These are phyloP conservation scores for Chiroxiphia lanceolata DNA, from an alignment of 2,797 vertebrate genomes.

Conservation along the genomic window DNA sequence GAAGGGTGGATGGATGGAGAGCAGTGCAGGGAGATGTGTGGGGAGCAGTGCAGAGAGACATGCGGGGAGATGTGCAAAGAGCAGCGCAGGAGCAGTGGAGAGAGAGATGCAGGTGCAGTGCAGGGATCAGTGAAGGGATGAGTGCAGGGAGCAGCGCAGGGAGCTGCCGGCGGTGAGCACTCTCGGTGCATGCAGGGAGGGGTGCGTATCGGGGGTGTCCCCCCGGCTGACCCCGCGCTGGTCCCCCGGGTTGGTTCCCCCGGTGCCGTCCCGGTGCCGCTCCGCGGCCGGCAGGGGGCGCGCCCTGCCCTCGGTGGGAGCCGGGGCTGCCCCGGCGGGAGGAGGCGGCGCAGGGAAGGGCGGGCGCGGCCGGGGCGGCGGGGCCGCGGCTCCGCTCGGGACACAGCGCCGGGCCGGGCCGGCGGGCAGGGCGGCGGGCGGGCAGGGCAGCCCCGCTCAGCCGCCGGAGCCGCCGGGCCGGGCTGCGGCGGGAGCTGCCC, in stretches of 20 bases:
- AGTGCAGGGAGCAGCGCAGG: not conserved
- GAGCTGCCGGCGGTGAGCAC: not conserved
- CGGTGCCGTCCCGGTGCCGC: no score
- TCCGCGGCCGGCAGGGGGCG: not conserved
- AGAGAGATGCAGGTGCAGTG: no score
- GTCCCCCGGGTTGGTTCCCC: no score
- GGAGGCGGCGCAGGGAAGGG: not conserved
- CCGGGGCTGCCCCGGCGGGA: not conserved
- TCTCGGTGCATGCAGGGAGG: no score
- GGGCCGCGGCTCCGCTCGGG: not conserved
- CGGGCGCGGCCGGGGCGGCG: not conserved
- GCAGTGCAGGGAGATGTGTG: no score
- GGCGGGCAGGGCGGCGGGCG: not conserved
- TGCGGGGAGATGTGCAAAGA: no score
- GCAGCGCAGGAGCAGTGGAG: not conserved
- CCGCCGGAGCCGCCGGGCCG: not conserved
- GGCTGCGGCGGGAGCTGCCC: slow-evolving; percentile 37
- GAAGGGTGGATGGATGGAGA: not conserved
- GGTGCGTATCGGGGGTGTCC: not conserved
- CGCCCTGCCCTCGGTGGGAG: not conserved
- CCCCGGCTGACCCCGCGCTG: no score
- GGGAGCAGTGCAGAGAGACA: no score
- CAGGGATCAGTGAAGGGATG: not conserved
- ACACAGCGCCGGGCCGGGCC: not conserved
- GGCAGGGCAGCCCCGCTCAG: not conserved